Conservation (phyloP, 2,888 invertebrate genomes). For the Drosophila recens region DNA sequence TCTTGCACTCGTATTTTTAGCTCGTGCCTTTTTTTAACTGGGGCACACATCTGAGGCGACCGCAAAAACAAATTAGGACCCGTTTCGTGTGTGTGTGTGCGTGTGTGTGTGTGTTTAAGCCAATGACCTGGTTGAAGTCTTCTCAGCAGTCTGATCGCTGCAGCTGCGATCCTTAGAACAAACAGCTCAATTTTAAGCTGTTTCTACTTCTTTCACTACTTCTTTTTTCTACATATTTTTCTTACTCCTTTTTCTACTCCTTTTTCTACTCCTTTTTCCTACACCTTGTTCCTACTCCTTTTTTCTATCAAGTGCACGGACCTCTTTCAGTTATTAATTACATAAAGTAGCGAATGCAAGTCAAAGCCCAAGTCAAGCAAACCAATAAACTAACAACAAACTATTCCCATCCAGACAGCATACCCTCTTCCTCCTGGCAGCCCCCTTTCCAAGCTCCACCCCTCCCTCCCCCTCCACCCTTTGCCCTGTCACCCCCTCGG, state of each 20-base stretch:
- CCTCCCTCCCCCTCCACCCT: not conserved
- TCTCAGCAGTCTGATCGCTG: not conserved
- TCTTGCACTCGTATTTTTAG: conserved; percentile 14
- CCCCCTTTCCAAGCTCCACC: not conserved
- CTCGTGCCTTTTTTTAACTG: conserved; percentile 57
- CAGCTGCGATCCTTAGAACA: conserved; percentile 44
- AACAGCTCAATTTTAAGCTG: conserved; percentile 3
- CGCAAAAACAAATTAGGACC: conserved; percentile 65
- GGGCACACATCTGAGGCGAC: conserved; percentile 46
- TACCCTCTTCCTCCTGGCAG: not conserved
- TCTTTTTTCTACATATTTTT: not conserved
- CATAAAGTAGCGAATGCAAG: conserved; percentile 29
- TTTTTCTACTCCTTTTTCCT: not conserved
- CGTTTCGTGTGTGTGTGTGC: conserved; percentile 28
- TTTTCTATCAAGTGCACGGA: conserved; percentile 30
- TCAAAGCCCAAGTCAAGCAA: conserved; percentile 26
- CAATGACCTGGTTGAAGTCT: conserved; percentile 59
- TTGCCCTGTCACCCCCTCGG: not conserved
- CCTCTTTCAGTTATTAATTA: conserved; percentile 47
- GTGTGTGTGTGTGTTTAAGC: conserved; percentile 43
- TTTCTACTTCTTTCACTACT: not conserved
- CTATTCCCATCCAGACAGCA: conserved; percentile 25
- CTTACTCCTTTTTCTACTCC: not conserved
- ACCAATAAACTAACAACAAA: conserved; percentile 28
- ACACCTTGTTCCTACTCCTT: not conserved